These are phyloP conservation scores for Sphinx pinastri DNA, from an alignment of 2,888 invertebrate species.

Conservation along the genomic window DNA sequence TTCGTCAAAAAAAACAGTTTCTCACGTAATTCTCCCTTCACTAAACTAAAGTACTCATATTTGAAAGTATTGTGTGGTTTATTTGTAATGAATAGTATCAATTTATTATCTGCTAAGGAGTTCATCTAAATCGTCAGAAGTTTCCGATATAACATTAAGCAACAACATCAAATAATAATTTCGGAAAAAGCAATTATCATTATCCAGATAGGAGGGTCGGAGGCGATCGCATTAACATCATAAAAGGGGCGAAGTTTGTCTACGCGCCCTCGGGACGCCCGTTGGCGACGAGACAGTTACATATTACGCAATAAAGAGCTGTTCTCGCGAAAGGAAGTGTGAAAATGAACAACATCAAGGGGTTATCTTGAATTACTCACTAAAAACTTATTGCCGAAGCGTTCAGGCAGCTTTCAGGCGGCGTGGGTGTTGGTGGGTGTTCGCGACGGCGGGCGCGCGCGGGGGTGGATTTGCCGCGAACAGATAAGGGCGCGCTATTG, in stretches of 20 bases:
- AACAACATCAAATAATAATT: slow-evolving; percentile 84
- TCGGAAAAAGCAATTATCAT: slow-evolving; percentile 83
- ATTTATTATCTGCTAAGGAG: slow-evolving; percentile 62
- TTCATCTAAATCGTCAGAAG: slow-evolving; percentile 61
- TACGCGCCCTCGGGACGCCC: slow-evolving; percentile 76
- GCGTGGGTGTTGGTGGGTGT: slow-evolving; percentile 48
- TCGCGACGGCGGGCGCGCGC: slow-evolving; percentile 38
- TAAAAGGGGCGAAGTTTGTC: slow-evolving; percentile 79
- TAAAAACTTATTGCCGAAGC: slow-evolving; percentile 81
- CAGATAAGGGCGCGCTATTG: slow-evolving; percentile 84
- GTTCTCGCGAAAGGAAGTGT: slow-evolving; percentile 85
- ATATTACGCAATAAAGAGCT: slow-evolving; percentile 84
- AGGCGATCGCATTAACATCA: slow-evolving; percentile 82
- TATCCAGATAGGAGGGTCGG: slow-evolving; percentile 79
- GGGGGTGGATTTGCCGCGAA: slow-evolving; percentile 79
- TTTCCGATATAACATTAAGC: slow-evolving; percentile 67
- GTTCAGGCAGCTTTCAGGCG: slow-evolving; percentile 53
- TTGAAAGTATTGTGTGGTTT: not conserved
- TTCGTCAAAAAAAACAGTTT: not conserved
- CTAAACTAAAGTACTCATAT: no score
- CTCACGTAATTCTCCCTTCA: not conserved
- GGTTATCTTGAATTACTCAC: slow-evolving; percentile 85
- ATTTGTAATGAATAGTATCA: not conserved
- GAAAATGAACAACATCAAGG: slow-evolving; percentile 84
- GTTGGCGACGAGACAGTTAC: slow-evolving; percentile 81